Evolutionary conservation across 2,113 vertebrate species (phyloP).

Genomic region (Antigone vipio): DNA sequence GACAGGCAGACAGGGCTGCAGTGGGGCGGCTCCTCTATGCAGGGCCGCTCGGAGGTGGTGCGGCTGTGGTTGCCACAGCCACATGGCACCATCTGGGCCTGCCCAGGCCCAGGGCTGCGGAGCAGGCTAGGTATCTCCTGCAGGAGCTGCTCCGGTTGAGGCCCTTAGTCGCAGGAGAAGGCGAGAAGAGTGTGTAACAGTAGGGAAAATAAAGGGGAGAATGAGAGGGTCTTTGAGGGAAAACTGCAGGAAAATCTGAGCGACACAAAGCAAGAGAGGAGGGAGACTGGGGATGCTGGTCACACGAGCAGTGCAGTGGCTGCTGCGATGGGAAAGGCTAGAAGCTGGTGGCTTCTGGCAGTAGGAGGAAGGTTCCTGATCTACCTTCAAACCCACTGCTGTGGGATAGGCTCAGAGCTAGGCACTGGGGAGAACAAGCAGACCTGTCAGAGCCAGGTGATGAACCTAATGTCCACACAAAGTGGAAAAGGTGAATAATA

Average conservation of each 20-base stretch:
- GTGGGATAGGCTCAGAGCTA: neutral
- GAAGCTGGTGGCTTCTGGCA: neutral
- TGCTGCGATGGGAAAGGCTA: accelerated
- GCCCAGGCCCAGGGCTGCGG: neutral
- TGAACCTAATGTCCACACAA: neutral
- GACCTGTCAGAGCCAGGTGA: neutral
- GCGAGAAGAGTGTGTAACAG: too few relatives aligned
- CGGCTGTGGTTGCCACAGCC: too few relatives aligned
- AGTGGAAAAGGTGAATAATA: neutral
- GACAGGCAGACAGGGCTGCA: neutral
- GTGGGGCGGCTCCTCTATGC: accelerated
- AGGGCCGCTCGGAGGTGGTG: accelerated
- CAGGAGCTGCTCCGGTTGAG: accelerated
- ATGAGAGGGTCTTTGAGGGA: neutral
- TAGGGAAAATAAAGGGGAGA: accelerated
- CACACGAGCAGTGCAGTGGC: neutral
- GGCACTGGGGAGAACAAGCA: neutral
- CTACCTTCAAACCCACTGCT: neutral
- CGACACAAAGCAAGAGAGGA: neutral
- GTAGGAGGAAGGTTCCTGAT: neutral
- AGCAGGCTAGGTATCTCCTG: neutral
- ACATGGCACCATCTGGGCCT: accelerated
- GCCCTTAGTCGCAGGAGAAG: neutral
- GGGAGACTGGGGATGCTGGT: neutral
- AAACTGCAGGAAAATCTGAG: neutral